phyloP scores from a whole-genome alignment of 2,113 vertebrate species.

The Cynoglossus semilaevis region DNA sequence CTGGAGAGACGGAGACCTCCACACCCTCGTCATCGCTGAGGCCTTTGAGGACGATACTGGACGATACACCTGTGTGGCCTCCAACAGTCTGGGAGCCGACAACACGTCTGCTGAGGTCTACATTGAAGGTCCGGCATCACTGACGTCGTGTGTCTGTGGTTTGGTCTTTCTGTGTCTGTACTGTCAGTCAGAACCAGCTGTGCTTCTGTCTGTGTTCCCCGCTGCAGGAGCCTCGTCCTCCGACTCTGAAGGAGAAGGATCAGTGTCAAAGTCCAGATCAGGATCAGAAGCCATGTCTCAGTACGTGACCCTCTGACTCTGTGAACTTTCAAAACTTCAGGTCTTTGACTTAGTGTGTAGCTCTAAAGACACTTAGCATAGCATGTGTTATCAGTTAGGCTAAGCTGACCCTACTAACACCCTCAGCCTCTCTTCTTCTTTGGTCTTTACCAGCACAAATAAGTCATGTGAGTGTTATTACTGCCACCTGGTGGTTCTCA shows the following conservation, averaged over 20 bases:
- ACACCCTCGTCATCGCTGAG: conserved; percentile 90
- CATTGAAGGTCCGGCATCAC: conserved; percentile 86
- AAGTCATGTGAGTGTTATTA: no score
- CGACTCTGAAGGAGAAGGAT: conserved; percentile 90
- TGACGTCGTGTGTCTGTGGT: not conserved
- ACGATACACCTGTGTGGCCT: conserved; percentile 92
- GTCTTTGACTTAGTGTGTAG: no score
- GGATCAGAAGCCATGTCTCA: conserved; percentile 91
- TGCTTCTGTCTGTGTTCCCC: conserved; percentile 2
- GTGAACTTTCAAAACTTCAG: conserved; percentile 32
- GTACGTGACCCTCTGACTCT: conserved; percentile 74
- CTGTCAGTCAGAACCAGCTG: not conserved
- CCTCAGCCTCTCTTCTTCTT: no score
- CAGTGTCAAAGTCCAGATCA: conserved; percentile 69
- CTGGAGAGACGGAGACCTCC: conserved; percentile 82
- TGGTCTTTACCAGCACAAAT: no score
- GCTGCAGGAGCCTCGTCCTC: conserved; percentile 88
- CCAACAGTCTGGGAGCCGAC: conserved; percentile 89
- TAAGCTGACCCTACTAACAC: no score
- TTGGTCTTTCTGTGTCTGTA: not conserved
- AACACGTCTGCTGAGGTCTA: conserved; percentile 96
- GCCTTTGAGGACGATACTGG: conserved; percentile 99
- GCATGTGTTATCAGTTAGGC: no score
- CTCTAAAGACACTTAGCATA: no score
- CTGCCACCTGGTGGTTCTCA: no score